Evolutionary conservation across 2,797 vertebrate species (phyloP).

Genomic region (Nothura maculosa): DNA sequence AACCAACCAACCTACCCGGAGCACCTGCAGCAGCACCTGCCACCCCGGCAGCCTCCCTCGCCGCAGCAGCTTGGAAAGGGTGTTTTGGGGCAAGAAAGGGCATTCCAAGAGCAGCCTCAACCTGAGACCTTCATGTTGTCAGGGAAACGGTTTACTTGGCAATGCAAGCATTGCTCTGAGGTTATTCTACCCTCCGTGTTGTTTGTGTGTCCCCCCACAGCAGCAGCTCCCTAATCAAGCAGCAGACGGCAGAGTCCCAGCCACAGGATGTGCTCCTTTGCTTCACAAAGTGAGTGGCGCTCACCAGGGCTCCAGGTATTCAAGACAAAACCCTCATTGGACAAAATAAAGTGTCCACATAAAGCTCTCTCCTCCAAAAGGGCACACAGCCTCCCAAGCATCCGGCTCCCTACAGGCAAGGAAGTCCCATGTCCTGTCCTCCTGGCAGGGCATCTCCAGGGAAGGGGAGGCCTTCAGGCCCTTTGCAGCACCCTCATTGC

Average conservation of each 20-base stretch:
- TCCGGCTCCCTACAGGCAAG: not conserved
- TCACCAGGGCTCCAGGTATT: not conserved
- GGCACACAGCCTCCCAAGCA: not conserved
- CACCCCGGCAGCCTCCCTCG: not conserved
- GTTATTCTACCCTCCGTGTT: not conserved
- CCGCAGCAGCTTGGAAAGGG: not conserved
- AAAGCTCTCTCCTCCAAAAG: not conserved
- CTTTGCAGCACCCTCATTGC: not conserved
- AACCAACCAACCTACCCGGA: not conserved
- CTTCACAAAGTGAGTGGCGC: not conserved
- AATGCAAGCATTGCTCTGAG: not conserved
- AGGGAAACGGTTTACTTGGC: not conserved
- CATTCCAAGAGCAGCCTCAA: not conserved
- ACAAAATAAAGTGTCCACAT: not conserved
- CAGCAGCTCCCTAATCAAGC: not conserved
- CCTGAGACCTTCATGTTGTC: not conserved
- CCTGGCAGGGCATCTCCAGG: not conserved
- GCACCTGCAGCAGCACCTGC: not conserved
- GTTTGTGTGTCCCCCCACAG: slow-evolving; percentile 14
- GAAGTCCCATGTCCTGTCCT: not conserved
- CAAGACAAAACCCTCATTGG: not conserved
- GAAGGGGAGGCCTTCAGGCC: not conserved
- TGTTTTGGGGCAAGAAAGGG: not conserved
- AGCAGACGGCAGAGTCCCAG: not conserved
- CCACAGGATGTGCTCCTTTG: fast-evolving